Evolutionary conservation across 2,113 vertebrate species (phyloP).

Genomic region (Climacteris rufus): DNA sequence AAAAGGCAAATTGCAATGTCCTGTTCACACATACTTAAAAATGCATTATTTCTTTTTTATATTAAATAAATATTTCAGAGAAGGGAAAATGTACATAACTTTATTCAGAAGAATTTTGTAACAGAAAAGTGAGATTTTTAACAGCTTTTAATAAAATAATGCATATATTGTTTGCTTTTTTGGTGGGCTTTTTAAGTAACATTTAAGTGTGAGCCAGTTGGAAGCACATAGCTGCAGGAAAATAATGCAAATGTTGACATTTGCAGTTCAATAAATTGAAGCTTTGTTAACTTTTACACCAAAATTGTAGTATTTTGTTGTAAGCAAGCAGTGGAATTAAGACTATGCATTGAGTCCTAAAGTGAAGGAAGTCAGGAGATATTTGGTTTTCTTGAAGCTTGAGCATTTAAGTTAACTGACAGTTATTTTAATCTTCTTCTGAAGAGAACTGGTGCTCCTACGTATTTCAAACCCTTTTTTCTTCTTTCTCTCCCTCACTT

Average conservation of each 20-base stretch:
- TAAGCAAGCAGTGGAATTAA: background rate
- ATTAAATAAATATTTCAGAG: background rate
- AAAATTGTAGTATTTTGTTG: background rate
- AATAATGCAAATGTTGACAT: constrained; percentile 40
- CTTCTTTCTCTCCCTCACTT: background rate
- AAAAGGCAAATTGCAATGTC: background rate
- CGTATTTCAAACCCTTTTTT: background rate
- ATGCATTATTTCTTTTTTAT: background rate
- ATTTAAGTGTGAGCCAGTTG: background rate
- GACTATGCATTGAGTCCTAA: background rate
- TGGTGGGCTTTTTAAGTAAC: background rate
- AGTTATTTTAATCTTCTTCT: background rate
- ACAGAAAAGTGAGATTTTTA: background rate
- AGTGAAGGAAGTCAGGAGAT: background rate
- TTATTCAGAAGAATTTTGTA: background rate
- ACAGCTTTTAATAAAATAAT: background rate
- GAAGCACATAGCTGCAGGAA: background rate
- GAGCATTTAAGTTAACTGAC: background rate
- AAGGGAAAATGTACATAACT: background rate
- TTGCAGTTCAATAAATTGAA: background rate
- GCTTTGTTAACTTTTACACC: constrained; percentile 6
- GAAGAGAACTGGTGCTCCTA: background rate
- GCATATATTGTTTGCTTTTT: background rate
- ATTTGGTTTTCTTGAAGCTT: background rate
- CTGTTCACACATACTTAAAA: background rate